Conservation (phyloP, 1,140 invertebrate genomes). For the Cotesia glomerata region DNA sequence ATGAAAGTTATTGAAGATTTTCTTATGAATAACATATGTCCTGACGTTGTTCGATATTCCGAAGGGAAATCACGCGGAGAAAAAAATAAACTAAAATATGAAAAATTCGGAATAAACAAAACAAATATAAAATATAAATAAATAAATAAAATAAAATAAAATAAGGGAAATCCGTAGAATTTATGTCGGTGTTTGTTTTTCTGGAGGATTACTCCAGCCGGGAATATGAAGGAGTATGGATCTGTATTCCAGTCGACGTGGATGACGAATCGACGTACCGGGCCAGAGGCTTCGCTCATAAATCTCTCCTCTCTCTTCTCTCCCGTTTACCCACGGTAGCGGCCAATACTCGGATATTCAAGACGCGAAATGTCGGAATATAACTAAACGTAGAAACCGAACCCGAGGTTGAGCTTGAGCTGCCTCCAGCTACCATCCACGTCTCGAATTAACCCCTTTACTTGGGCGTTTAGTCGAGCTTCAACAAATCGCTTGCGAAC, state of each 20-base stretch:
- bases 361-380: constrained; percentile 9
- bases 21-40: constrained; percentile 24
- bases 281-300: constrained; percentile 28
- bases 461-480: no score
- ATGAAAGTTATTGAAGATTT: background rate
- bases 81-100: background rate
- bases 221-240: constrained; percentile 12
- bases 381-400: background rate
- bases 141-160: background rate
- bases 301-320: constrained; percentile 14
- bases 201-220: constrained; percentile 24
- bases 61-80: constrained; percentile 16
- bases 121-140: constrained; percentile 9
- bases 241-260: constrained; percentile 30
- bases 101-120: background rate
- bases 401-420: background rate
- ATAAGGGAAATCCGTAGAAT: constrained; percentile 23
- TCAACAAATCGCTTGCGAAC: no score
- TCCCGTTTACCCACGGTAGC: background rate
- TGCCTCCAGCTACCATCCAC: background rate
- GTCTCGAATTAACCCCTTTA: no score
- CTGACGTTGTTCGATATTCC: constrained; percentile 30
- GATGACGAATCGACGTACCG: constrained; percentile 30
- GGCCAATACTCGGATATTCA: constrained; percentile 32
- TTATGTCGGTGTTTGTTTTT: constrained; percentile 33